Evolutionary conservation across 2,113 vertebrate species (phyloP).

Genomic region (Callaeas wilsoni): DNA sequence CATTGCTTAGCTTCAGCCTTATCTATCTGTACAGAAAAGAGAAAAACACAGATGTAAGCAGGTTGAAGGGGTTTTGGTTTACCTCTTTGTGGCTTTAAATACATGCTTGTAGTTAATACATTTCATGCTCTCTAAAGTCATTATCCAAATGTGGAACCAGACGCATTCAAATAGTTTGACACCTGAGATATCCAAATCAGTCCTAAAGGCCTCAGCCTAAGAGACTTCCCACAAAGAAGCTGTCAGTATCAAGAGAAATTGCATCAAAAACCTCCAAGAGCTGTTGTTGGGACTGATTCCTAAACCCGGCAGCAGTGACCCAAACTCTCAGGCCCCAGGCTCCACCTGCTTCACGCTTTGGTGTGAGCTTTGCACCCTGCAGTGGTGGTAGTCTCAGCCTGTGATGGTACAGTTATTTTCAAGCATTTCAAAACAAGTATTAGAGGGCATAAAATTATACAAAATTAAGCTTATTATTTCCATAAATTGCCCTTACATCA

Average conservation of each 20-base stretch:
- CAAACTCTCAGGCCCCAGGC: background rate
- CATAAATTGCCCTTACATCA: background rate
- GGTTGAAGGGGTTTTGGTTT: background rate
- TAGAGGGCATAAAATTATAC: background rate
- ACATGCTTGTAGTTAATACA: background rate
- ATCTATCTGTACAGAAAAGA: background rate
- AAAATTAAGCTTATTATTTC: background rate
- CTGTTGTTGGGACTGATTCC: background rate
- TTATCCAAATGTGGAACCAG: background rate
- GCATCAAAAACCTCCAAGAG: background rate
- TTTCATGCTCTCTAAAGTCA: background rate
- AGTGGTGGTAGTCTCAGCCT: background rate
- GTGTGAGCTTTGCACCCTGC: background rate
- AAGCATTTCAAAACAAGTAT: background rate
- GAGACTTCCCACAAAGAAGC: background rate
- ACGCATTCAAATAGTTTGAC: background rate
- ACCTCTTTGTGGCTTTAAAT: background rate
- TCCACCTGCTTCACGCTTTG: background rate
- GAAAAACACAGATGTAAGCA: background rate
- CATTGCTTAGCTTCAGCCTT: background rate
- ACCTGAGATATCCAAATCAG: background rate
- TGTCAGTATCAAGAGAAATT: background rate
- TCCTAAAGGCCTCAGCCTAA: background rate
- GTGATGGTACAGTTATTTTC: background rate
- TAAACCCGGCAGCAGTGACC: fast-evolving